Conservation (phyloP, 2,797 vertebrate species). For the Aselliscus stoliczkanus region DNA sequence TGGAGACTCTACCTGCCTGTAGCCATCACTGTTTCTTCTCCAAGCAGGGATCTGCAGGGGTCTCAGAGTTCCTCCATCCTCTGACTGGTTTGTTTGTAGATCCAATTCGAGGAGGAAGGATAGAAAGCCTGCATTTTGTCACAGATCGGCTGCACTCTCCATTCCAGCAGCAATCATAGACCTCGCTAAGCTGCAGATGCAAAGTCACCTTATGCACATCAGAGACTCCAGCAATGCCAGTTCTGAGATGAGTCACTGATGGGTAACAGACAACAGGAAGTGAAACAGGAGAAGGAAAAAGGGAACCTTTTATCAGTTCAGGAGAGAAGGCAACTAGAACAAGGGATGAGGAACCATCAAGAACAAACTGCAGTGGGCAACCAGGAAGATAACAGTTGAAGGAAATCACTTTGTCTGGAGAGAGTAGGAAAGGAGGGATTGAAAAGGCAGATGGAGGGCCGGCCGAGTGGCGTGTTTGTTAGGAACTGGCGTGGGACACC, state of each 20-base stretch:
- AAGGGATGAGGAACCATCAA: neutral
- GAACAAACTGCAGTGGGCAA: neutral
- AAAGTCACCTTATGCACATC: rapidly evolving
- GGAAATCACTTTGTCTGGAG: neutral
- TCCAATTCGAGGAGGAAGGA: neutral
- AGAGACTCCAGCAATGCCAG: neutral
- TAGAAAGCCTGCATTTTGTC: neutral
- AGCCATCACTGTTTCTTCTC: neutral
- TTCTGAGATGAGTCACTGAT: neutral
- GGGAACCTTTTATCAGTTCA: neutral
- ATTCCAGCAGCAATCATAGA: neutral
- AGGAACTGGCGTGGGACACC: no score
- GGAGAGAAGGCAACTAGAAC: neutral
- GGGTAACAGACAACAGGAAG: neutral
- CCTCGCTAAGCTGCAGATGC: neutral
- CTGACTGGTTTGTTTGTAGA: neutral
- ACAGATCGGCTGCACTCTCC: neutral
- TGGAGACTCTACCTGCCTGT: neutral
- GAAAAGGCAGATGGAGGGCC: neutral
- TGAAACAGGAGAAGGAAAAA: neutral
- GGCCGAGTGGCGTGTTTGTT: no score
- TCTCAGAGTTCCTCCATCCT: neutral
- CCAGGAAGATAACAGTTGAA: neutral
- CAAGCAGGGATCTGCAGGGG: neutral
- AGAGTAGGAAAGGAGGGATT: neutral